Evolutionary conservation across 2,888 invertebrate species (phyloP).

Genomic region (Mimachlamys varia): DNA sequence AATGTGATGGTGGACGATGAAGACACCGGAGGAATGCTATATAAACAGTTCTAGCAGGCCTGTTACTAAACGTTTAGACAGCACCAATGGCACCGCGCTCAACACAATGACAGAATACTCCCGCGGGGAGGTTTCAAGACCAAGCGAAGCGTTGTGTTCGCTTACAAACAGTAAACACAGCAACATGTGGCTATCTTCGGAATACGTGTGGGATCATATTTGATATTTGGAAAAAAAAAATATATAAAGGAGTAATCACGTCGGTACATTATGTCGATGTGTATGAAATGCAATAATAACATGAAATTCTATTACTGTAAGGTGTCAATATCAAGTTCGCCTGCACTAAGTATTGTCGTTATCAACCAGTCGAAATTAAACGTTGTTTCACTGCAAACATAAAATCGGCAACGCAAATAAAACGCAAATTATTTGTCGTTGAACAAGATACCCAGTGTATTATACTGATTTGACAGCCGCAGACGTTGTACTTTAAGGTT

Average conservation of each 20-base stretch:
- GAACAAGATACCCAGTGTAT: neutral
- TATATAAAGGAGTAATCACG: neutral
- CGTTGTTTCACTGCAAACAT: too few species aligned
- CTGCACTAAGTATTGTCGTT: too few species aligned
- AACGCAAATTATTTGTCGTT: neutral
- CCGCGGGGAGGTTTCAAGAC: neutral
- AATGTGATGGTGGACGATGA: neutral
- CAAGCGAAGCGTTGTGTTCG: neutral
- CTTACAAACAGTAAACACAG: neutral
- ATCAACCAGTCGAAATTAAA: too few species aligned
- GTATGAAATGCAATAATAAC: neutral
- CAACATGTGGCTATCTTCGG: neutral
- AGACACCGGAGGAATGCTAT: neutral
- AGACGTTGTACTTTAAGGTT: neutral
- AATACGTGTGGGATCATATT: neutral
- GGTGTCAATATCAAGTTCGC: neutral
- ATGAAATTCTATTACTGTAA: neutral
- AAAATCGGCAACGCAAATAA: neutral
- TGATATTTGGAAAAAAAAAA: neutral
- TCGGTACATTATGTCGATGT: neutral
- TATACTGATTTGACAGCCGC: neutral
- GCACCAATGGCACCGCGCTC: neutral
- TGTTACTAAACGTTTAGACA: neutral
- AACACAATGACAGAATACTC: neutral
- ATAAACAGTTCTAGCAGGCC: neutral